phyloP scores from a whole-genome alignment of 1,140 invertebrate genomes.

The Pseudomyrmex gracilis region DNA sequence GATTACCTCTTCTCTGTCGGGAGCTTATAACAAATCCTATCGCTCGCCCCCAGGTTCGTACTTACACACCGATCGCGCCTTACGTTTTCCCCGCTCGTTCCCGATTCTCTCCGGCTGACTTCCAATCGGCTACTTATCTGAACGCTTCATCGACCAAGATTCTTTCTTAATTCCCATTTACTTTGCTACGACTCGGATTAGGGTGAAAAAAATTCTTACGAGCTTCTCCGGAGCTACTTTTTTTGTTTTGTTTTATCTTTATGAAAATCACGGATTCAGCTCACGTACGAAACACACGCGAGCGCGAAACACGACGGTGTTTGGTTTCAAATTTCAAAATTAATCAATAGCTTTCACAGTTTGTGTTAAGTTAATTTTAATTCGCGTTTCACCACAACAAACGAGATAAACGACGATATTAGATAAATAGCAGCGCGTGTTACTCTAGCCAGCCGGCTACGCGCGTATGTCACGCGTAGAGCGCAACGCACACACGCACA shows the following conservation, averaged over 20 bases:
- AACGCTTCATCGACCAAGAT: conserved; percentile 53
- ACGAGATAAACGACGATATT: conserved; percentile 13
- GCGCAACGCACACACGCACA: too few relatives aligned
- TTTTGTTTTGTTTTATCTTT: conserved; percentile 38
- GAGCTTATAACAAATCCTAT: conserved; percentile 58
- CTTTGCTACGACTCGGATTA: conserved; percentile 30
- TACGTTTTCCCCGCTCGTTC: conserved; percentile 38
- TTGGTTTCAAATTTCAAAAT: neutral
- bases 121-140: conserved; percentile 53
- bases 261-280: conserved; percentile 31
- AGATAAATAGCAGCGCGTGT: neutral
- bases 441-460: neutral
- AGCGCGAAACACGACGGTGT: neutral
- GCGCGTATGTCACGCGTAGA: conserved; percentile 3
- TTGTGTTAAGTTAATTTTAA: conserved; percentile 33
- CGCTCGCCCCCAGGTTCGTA: conserved; percentile 40
- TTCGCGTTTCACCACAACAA: neutral
- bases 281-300: conserved; percentile 23
- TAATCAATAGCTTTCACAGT: neutral
- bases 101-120: conserved; percentile 8
- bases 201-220: conserved; percentile 8
- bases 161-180: conserved; percentile 56
- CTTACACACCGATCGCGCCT: conserved; percentile 43
- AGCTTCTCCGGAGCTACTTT: conserved; percentile 22
- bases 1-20: conserved; percentile 55